Conservation (phyloP, 2,888 invertebrate genomes). For the Pegoplata infirma region DNA sequence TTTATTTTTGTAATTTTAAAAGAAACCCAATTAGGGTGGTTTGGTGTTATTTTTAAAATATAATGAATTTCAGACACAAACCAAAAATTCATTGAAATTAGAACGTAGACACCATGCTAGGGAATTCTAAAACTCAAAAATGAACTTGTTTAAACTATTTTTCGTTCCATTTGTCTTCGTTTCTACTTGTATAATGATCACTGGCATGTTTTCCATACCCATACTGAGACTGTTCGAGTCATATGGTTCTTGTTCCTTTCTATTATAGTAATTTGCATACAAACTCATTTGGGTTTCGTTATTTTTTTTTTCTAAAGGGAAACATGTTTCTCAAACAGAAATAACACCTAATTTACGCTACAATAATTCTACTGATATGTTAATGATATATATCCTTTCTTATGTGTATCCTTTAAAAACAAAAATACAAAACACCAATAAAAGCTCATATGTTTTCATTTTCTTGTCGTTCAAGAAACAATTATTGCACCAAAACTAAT, state of each 20-base stretch:
- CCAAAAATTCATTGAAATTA: neutral
- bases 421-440: too few species aligned
- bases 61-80: too few species aligned
- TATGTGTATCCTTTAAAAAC: slow-evolving; percentile 27
- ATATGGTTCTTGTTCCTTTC: slow-evolving; percentile 38
- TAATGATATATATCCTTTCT: slow-evolving; percentile 29
- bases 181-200: slow-evolving; percentile 28
- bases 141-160: slow-evolving; percentile 46
- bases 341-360: slow-evolving; percentile 57
- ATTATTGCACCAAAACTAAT: slow-evolving; percentile 62
- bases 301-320: slow-evolving; percentile 27
- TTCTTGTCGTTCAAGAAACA: slow-evolving; percentile 54
- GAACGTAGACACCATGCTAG: neutral
- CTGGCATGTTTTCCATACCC: neutral
- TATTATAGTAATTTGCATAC: slow-evolving; percentile 50
- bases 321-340: slow-evolving; percentile 50
- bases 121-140: slow-evolving; percentile 2
- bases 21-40: slow-evolving; percentile 24
- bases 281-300: slow-evolving; percentile 54
- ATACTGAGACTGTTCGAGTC: slow-evolving; percentile 22
- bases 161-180: neutral
- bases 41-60: too few species aligned
- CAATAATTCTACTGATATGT: slow-evolving; percentile 47
- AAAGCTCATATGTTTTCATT: slow-evolving; percentile 46
- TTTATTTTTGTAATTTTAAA: neutral